These are phyloP conservation scores for Drosophila sechellia DNA, from an alignment of 1,140 invertebrate genomes.

Conservation along the genomic window DNA sequence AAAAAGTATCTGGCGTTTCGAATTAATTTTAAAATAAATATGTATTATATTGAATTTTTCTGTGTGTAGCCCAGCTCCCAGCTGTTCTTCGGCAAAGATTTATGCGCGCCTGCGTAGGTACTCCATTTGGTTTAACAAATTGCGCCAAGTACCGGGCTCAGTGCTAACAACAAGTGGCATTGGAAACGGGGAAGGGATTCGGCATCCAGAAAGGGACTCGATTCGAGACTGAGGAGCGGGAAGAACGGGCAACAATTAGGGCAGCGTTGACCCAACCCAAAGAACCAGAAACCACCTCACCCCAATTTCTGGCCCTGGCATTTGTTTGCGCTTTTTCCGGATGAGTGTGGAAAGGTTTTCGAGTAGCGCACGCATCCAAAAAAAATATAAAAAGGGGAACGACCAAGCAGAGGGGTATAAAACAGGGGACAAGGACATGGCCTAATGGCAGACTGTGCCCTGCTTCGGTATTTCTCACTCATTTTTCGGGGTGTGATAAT, in stretches of 20 bases:
- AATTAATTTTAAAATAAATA: neutral
- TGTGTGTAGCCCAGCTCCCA: slow-evolving; percentile 26
- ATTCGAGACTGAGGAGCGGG: slow-evolving; percentile 1
- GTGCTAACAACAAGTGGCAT: slow-evolving; percentile 24
- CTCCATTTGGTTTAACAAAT: slow-evolving; percentile 69
- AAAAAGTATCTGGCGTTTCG: too few species aligned
- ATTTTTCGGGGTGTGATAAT: slow-evolving; percentile 78
- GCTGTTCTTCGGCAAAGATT: slow-evolving; percentile 53
- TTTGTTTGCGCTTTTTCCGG: slow-evolving; percentile 41
- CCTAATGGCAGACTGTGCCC: slow-evolving; percentile 22
- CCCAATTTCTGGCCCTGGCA: slow-evolving; percentile 3
- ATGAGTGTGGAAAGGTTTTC: slow-evolving; percentile 59
- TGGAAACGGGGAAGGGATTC: neutral
- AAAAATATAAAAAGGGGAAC: slow-evolving; percentile 30
- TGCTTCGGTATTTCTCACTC: slow-evolving; percentile 33
- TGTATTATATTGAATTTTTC: neutral
- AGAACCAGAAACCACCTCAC: slow-evolving; percentile 18
- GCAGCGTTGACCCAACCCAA: slow-evolving; percentile 57
- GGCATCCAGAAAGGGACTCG: neutral
- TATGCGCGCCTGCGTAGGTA: slow-evolving; percentile 57
- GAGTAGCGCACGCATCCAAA: slow-evolving; percentile 47
- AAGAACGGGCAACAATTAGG: slow-evolving; percentile 64
- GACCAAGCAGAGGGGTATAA: slow-evolving; percentile 2
- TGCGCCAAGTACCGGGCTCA: slow-evolving; percentile 56
- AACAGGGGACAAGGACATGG: slow-evolving; percentile 31